Conservation (phyloP, 2,113 vertebrate genomes). For the Colaptes auratus region DNA sequence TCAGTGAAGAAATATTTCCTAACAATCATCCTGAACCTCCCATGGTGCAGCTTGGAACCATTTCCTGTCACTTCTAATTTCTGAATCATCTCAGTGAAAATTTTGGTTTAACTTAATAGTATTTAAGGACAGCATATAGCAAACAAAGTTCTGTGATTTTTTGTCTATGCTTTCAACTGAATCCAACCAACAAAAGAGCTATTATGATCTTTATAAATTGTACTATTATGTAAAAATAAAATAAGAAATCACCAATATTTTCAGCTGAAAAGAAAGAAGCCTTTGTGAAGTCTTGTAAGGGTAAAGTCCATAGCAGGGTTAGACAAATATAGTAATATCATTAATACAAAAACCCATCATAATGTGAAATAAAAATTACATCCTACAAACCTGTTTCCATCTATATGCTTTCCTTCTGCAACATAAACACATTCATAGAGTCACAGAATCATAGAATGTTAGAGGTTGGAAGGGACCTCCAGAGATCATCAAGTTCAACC, state of each 20-base stretch:
- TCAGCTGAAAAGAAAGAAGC: not conserved
- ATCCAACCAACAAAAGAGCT: not conserved
- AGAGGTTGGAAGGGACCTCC: no score
- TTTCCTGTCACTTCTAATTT: not conserved
- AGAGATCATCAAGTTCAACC: no score
- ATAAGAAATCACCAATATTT: not conserved
- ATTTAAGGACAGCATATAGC: not conserved
- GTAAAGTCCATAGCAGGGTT: not conserved
- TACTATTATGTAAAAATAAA: not conserved
- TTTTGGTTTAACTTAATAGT: not conserved
- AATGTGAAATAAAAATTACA: not conserved
- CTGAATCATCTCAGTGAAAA: not conserved
- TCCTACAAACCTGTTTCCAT: not conserved
- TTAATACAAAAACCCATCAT: rapidly evolving
- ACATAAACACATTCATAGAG: not conserved
- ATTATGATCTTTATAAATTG: not conserved
- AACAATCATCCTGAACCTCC: no score
- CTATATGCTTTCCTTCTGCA: not conserved
- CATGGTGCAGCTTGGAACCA: no score
- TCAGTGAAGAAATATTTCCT: no score
- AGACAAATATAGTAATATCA: not conserved
- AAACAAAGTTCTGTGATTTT: not conserved
- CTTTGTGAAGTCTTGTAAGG: not conserved
- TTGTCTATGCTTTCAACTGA: not conserved
- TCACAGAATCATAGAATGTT: no score